Conservation (phyloP, 2,113 vertebrate genomes). For the Sakesphorus luctuosus region DNA sequence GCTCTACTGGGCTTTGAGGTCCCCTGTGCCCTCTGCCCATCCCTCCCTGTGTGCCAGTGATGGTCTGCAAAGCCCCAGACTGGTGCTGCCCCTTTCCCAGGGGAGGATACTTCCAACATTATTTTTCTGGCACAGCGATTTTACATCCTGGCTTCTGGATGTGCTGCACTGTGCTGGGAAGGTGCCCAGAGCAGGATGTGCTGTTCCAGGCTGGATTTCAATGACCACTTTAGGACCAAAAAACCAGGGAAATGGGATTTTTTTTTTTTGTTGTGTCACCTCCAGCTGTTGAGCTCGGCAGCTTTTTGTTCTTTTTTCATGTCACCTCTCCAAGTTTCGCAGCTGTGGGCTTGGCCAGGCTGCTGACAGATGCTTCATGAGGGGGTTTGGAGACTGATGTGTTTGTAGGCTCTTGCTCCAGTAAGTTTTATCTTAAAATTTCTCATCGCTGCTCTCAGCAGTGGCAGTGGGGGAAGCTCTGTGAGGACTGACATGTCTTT, state of each 20-base stretch:
- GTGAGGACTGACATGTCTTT: fast-evolving
- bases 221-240: neutral
- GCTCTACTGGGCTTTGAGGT: neutral
- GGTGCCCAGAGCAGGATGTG: conserved; percentile 25
- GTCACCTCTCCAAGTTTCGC: neutral
- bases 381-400: neutral
- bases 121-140: neutral
- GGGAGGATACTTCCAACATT: neutral
- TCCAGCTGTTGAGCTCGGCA: neutral
- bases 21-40: neutral
- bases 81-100: neutral
- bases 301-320: neutral
- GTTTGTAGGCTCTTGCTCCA: neutral
- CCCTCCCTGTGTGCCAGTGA: fast-evolving
- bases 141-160: conserved; percentile 9
- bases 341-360: neutral
- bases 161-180: neutral
- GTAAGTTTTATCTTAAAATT: neutral
- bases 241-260: neutral
- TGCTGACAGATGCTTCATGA: neutral
- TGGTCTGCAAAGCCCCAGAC: neutral
- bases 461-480: neutral
- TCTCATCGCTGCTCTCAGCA: neutral
- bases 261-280: neutral
- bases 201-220: neutral